Evolutionary conservation across 2,797 vertebrate genomes (phyloP).

Genomic region (Uromys caudimaculatus): DNA sequence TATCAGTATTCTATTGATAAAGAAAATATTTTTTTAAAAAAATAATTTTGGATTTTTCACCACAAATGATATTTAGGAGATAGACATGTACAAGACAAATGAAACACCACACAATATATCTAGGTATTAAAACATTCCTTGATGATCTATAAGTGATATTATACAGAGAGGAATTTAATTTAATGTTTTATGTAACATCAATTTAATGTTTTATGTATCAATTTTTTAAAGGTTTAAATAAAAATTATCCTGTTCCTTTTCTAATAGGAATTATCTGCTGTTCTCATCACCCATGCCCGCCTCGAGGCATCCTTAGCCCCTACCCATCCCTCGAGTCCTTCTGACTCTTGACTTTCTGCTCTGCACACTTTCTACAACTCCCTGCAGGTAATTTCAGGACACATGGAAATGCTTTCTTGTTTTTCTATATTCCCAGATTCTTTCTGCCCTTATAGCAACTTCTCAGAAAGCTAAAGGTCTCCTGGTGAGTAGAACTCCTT

Average conservation of each 20-base stretch:
- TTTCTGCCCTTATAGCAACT: neutral
- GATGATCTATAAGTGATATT: neutral
- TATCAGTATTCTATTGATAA: neutral
- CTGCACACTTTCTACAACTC: neutral
- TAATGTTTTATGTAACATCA: no score
- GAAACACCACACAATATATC: neutral
- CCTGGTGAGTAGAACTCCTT: neutral
- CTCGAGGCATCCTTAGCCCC: neutral
- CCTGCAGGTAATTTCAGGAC: neutral
- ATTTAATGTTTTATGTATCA: neutral
- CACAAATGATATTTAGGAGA: neutral
- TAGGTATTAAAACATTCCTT: neutral
- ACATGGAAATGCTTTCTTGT: no score
- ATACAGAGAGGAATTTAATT: no score
- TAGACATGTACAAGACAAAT: neutral
- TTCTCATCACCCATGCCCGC: neutral
- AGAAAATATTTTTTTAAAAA: neutral
- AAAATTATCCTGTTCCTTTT: neutral
- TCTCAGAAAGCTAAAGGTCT: slow-evolving; percentile 33
- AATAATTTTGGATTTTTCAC: neutral
- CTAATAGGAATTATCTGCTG: neutral
- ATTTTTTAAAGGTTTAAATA: neutral
- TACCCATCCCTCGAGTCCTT: neutral
- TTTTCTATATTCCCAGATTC: neutral
- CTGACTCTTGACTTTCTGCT: neutral